Evolutionary conservation across 2,888 invertebrate genomes (phyloP), one percentile per base, ranked within the genome.

Genomic region (Lottia gigantea): DNA sequence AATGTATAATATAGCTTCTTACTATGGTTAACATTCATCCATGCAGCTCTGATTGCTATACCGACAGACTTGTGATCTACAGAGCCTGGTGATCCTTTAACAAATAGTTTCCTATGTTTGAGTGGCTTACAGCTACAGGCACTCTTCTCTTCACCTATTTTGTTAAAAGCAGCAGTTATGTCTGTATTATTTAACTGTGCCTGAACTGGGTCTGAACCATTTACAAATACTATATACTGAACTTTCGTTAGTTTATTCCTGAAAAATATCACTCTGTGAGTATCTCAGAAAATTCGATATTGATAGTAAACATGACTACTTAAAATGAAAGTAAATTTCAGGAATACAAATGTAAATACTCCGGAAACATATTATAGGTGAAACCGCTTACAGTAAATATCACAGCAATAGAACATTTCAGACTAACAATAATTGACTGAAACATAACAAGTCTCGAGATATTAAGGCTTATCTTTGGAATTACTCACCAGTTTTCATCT

Each of bases 401-500:
- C n/a, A n/a, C n/a, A n/a, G n/a, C n/a, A n/a, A n/a, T n/a, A n/a
- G n/a, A n/a, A n/a, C n/a, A n/a, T n/a, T n/a, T n/a, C n/a, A n/a
- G n/a, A n/a, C n/a, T n/a, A n/a, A n/a, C n/a, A n/a, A n/a, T n/a
- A n/a, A n/a, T n/a, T n/a, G n/a, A n/a, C n/a, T n/a, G n/a, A n/a
- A n/a, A n/a, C n/a, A n/a, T n/a, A n/a, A n/a, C n/a, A n/a, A n/a
- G n/a, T n/a, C n/a, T n/a, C n/a, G n/a, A n/a, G n/a, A n/a, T n/a
- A n/a, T n/a, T n/a, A n/a, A n/a, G 31, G 2, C 6, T 31, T 2
- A 31, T 31, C 6, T 40, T 40, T 40, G 7, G 1, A 11, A 40
- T 40, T 23, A 55, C 55, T 55, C 23, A 55, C 55, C 55, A 55
- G 11, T 55, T 19, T 55, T 55, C 55, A 55, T 55, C 55, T 23